phyloP scores from a whole-genome alignment of 2,113 vertebrate species.

The Passer domesticus region DNA sequence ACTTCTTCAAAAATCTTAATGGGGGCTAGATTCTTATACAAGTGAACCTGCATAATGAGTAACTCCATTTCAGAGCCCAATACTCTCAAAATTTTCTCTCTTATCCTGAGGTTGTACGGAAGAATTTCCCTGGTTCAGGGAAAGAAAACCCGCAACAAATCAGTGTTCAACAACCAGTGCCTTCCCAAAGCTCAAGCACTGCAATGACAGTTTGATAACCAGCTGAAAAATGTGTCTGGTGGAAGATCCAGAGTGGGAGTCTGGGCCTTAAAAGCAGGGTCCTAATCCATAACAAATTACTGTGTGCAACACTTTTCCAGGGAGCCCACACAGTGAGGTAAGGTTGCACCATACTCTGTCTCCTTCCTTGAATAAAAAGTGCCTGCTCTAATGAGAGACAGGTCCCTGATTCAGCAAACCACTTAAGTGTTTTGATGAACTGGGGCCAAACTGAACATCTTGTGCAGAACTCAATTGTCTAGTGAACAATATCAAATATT shows the following conservation, averaged over 20 bases:
- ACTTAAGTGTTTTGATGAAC: slow-evolving; percentile 66
- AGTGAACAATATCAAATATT: slow-evolving; percentile 47
- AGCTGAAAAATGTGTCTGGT: not conserved
- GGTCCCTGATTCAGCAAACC: slow-evolving; percentile 65
- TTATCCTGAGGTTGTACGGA: not conserved
- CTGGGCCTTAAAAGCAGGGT: not conserved
- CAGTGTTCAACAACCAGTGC: not conserved
- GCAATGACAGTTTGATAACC: not conserved
- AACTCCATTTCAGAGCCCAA: not conserved
- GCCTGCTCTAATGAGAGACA: slow-evolving; percentile 36
- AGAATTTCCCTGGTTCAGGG: not conserved
- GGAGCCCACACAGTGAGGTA: slow-evolving; percentile 32
- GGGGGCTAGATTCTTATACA: not conserved
- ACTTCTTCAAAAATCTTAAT: not conserved
- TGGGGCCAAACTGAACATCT: slow-evolving; percentile 63
- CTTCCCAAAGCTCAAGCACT: not conserved
- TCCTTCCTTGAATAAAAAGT: slow-evolving; percentile 13
- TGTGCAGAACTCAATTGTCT: slow-evolving; percentile 59
- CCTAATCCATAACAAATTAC: slow-evolving; percentile 12
- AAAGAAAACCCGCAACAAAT: not conserved
- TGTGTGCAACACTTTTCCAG: not conserved
- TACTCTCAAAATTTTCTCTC: not conserved
- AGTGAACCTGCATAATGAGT: not conserved
- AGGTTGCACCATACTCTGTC: not conserved
- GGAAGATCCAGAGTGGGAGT: not conserved